Evolutionary conservation across 1,140 invertebrate genomes (phyloP).

Genomic region (Drosophila seguyi): DNA sequence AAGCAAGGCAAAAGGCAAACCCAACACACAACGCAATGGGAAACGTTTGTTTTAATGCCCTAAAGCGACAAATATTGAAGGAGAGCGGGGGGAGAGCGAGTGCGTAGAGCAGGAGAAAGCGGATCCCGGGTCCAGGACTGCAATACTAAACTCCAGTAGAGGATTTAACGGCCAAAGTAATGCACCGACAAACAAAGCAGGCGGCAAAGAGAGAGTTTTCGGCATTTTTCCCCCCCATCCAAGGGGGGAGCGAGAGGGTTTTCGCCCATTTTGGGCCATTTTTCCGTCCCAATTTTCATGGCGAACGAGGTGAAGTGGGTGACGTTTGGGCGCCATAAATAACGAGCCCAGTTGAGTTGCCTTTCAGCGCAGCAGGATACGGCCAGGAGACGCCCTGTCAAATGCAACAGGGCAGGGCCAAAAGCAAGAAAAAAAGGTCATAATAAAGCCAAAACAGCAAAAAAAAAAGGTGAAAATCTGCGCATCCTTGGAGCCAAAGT

Average conservation of each 20-base stretch:
- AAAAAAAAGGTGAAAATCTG: conserved; percentile 50
- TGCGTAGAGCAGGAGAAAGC: conserved; percentile 1
- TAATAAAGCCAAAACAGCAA: conserved; percentile 12
- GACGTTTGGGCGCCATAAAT: conserved; percentile 62
- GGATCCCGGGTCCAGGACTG: conserved; percentile 12
- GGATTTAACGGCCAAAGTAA: conserved; percentile 80
- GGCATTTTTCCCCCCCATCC: background rate
- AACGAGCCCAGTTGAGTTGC: conserved; percentile 73
- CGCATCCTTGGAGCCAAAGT: conserved; percentile 70
- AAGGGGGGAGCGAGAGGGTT: background rate
- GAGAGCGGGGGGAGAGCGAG: conserved; percentile 26
- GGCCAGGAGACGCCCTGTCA: conserved; percentile 46
- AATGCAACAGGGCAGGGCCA: conserved; percentile 68
- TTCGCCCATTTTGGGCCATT: conserved; percentile 40
- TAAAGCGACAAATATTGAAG: conserved; percentile 81
- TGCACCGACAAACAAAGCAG: conserved; percentile 81
- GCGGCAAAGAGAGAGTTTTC: conserved; percentile 43
- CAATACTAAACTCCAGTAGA: conserved; percentile 62
- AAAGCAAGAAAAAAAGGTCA: conserved; percentile 16
- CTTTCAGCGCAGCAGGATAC: conserved; percentile 50
- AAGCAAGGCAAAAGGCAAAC: conserved; percentile 54
- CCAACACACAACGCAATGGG: conserved; percentile 65
- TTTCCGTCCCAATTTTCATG: conserved; percentile 25
- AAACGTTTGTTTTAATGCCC: conserved; percentile 83
- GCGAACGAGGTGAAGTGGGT: conserved; percentile 32